Evolutionary conservation across 2,113 vertebrate genomes (phyloP).

Genomic region (Hippocampus mohnikei): DNA sequence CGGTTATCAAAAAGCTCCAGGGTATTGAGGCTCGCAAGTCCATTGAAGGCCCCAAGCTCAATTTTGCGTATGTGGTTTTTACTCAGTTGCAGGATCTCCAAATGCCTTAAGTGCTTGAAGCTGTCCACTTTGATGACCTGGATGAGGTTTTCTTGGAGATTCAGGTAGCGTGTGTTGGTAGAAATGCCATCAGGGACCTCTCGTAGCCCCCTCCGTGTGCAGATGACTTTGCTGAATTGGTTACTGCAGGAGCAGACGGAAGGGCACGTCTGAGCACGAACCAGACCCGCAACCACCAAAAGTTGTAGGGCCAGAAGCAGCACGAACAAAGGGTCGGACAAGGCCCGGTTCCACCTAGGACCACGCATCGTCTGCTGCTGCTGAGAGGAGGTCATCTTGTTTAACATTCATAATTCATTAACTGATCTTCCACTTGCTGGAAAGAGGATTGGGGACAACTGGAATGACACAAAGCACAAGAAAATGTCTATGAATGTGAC

Average conservation of each 20-base stretch:
- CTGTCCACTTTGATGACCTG: slow-evolving; percentile 99
- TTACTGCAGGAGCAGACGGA: slow-evolving; percentile 98
- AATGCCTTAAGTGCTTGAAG: slow-evolving; percentile 96
- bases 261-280: slow-evolving; percentile 96
- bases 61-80: slow-evolving; percentile 98
- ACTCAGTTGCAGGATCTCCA: slow-evolving; percentile 96
- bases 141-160: slow-evolving; percentile 98
- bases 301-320: slow-evolving; percentile 98
- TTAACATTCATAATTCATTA: slow-evolving; percentile 99
- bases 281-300: slow-evolving; percentile 94
- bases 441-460: slow-evolving; percentile 77
- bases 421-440: slow-evolving; percentile 86
- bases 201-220: slow-evolving; percentile 88
- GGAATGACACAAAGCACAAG: slow-evolving; percentile 52
- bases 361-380: slow-evolving; percentile 99
- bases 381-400: slow-evolving; percentile 99
- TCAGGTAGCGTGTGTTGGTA: slow-evolving; percentile 95
- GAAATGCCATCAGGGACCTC: slow-evolving; percentile 99
- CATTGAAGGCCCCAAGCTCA: slow-evolving; percentile 98
- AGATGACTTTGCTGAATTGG: slow-evolving; percentile 99
- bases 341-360: slow-evolving; percentile 99
- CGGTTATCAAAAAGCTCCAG: slow-evolving; percentile 99
- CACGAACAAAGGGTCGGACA: slow-evolving; percentile 99
- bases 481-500: slow-evolving; percentile 31
- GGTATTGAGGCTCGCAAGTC: slow-evolving; percentile 96